Evolutionary conservation across 2,113 vertebrate species (phyloP).

Genomic region (Centrocercus urophasianus): DNA sequence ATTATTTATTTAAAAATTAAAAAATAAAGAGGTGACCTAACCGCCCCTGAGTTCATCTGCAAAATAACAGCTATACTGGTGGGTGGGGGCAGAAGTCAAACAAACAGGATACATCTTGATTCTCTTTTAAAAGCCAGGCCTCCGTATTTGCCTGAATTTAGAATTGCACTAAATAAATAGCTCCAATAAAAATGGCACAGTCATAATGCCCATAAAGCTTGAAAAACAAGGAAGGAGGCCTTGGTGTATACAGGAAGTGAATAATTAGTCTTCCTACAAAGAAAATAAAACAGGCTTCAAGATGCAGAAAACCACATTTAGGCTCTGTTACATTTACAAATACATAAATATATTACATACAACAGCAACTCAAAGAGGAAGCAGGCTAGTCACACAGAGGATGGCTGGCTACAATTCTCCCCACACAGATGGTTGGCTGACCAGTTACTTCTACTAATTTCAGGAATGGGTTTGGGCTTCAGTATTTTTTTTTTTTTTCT

Average conservation of each 20-base stretch:
- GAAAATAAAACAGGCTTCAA: conserved; percentile 54
- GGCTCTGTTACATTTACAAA: conserved; percentile 83
- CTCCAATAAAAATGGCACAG: background rate
- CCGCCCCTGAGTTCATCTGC: too few relatives aligned
- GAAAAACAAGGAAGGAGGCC: conserved; percentile 17
- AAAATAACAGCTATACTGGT: background rate
- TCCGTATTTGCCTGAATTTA: conserved; percentile 3
- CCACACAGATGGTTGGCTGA: conserved; percentile 55
- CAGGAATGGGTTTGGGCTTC: conserved; percentile 37
- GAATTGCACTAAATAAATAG: conserved; percentile 31
- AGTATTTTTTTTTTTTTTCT: background rate
- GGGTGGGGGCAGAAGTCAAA: background rate
- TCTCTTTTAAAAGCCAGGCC: background rate
- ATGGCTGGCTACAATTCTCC: conserved; percentile 57
- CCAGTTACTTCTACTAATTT: conserved; percentile 54
- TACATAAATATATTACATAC: conserved; percentile 87
- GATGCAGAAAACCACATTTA: conserved; percentile 72
- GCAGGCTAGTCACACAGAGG: conserved; percentile 58
- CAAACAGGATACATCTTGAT: conserved; percentile 23
- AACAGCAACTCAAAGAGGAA: conserved; percentile 78
- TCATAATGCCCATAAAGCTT: background rate
- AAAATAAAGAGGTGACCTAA: background rate
- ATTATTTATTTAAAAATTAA: background rate
- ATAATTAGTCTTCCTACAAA: conserved; percentile 62
- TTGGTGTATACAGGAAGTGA: background rate